Evolutionary conservation across 92 coral and sea anemone genomes (phyloP).

Genomic region (Diadumene lineata): DNA sequence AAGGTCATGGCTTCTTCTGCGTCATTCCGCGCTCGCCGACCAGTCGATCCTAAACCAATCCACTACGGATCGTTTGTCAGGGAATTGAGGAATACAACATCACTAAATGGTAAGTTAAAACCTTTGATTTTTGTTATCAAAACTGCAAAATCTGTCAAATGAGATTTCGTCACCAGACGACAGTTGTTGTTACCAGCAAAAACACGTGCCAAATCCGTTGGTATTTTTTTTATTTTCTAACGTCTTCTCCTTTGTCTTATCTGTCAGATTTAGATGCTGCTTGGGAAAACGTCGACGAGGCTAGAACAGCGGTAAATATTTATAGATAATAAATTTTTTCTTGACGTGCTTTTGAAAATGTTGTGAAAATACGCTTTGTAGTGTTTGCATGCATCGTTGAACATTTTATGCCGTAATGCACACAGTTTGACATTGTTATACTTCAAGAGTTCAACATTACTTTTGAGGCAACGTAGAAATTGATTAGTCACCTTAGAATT

Average conservation of each 20-base stretch:
- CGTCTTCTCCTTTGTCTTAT: too few species aligned
- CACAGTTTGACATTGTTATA: neutral
- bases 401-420: neutral
- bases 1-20: conserved; percentile 64
- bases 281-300: conserved; percentile 95
- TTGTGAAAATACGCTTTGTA: neutral
- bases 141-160: neutral
- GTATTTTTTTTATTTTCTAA: too few species aligned
- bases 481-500: too few species aligned
- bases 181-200: neutral
- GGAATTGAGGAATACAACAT: conserved; percentile 57
- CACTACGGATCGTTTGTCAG: conserved; percentile 63
- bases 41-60: conserved; percentile 72
- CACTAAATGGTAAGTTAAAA: conserved; percentile 61
- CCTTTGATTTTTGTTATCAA: neutral
- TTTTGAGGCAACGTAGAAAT: too few species aligned
- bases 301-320: conserved; percentile 83
- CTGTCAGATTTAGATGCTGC: conserved; percentile 89
- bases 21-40: conserved; percentile 78
- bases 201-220: conserved; percentile 33
- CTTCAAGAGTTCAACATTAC: neutral
- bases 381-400: neutral
- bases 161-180: neutral
- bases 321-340: too few species aligned
- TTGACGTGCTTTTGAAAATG: too few species aligned